These are phyloP conservation scores for Paedocypris sp. DNA, from an alignment of 2,113 vertebrate species.

Conservation along the genomic window DNA sequence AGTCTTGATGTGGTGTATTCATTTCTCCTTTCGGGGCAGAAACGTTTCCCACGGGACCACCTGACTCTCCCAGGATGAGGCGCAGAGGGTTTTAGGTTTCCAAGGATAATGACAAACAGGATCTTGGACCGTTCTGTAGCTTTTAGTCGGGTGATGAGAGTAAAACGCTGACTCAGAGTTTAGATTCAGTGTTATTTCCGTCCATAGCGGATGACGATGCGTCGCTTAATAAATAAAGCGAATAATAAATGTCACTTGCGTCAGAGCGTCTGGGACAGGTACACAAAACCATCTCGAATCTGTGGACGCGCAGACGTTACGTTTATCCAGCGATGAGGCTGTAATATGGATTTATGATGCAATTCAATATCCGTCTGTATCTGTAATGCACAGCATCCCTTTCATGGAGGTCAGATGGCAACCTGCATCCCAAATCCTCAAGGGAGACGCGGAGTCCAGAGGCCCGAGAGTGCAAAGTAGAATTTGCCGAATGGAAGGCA, in stretches of 20 bases:
- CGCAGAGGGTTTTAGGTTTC: slow-evolving; percentile 47
- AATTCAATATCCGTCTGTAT: neutral
- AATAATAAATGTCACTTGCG: slow-evolving; percentile 4
- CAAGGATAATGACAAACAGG: slow-evolving; percentile 27
- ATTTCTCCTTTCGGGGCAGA: slow-evolving; percentile 63
- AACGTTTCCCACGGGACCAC: slow-evolving; percentile 43
- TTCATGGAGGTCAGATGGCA: neutral
- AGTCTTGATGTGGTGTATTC: slow-evolving; percentile 49
- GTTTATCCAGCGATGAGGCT: neutral
- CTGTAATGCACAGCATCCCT: neutral
- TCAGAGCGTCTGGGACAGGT: neutral
- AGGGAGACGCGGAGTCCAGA: neutral
- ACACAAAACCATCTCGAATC: neutral
- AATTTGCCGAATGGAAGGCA: slow-evolving; percentile 20
- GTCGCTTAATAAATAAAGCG: neutral
- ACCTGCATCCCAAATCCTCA: neutral
- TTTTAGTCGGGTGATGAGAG: neutral
- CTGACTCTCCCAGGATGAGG: slow-evolving; percentile 52
- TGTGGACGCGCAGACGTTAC: neutral
- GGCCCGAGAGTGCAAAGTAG: neutral
- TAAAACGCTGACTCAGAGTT: neutral
- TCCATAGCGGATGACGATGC: neutral
- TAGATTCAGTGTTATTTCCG: neutral
- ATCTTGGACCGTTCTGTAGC: slow-evolving; percentile 31
- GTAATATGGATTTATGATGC: neutral